These are phyloP conservation scores for Microcebus tavaratra DNA, from an alignment of 2,113 vertebrate genomes.

Conservation along the genomic window DNA sequence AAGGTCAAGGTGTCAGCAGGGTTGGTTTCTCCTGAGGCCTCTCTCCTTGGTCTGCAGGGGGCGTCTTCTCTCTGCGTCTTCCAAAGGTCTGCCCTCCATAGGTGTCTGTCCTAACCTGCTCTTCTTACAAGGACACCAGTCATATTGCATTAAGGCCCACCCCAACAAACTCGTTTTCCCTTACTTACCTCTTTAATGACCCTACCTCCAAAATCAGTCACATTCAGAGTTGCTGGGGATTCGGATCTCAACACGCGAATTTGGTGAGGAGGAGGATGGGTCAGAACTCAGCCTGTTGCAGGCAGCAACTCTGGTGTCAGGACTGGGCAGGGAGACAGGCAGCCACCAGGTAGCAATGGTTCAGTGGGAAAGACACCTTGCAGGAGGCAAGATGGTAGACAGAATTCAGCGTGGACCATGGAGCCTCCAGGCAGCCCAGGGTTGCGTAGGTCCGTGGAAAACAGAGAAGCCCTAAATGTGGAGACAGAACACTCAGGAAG, in stretches of 20 bases:
- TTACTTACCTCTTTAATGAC: neutral
- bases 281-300: neutral
- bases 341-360: neutral
- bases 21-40: neutral
- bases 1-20: neutral
- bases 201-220: neutral
- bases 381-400: neutral
- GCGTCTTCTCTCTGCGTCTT: neutral
- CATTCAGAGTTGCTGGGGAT: neutral
- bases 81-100: neutral
- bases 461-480: neutral
- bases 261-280: no score
- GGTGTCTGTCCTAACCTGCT: neutral
- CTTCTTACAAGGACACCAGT: neutral
- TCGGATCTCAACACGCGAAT: neutral
- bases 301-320: neutral
- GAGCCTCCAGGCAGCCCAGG: neutral
- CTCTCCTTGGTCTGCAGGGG: neutral
- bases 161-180: neutral
- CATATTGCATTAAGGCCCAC: neutral
- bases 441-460: neutral
- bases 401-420: neutral
- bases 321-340: neutral
- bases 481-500: neutral
- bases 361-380: neutral